Conservation (phyloP, 2,113 vertebrate genomes). For the Eulemur rufifrons region DNA sequence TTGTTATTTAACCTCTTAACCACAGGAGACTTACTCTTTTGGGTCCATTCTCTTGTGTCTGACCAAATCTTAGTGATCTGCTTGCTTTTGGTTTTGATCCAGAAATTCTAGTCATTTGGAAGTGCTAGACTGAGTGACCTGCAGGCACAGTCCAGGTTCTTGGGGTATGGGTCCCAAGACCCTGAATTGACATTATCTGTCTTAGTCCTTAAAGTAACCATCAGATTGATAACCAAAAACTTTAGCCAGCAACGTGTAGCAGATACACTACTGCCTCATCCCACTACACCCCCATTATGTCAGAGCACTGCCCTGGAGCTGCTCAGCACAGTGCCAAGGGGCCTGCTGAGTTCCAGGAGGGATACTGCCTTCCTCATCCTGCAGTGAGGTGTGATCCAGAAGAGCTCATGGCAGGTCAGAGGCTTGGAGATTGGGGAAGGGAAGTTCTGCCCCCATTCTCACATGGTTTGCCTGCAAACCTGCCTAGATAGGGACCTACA, state of each 20-base stretch:
- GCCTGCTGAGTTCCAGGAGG: background rate
- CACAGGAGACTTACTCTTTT: background rate
- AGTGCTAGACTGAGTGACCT: background rate
- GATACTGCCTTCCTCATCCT: background rate
- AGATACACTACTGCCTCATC: background rate
- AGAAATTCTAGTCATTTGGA: background rate
- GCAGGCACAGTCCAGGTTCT: background rate
- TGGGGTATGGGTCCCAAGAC: background rate
- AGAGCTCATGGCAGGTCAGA: background rate
- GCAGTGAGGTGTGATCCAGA: background rate
- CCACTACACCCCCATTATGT: background rate
- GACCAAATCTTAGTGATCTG: background rate
- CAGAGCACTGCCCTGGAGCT: background rate
- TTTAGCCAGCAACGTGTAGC: background rate
- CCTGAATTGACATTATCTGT: conserved; percentile 2
- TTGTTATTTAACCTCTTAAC: conserved; percentile 22
- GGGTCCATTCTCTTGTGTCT: background rate
- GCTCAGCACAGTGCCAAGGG: background rate
- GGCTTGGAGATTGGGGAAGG: background rate
- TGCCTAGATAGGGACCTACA: background rate
- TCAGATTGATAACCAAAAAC: background rate
- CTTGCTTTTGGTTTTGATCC: background rate
- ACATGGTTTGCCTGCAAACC: background rate
- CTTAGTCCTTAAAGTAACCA: conserved; percentile 13
- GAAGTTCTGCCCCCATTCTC: background rate